Evolutionary conservation across 2,797 vertebrate genomes (phyloP), one percentile per base, ranked within the genome.

Genomic region (Centroberyx gerrardi): DNA sequence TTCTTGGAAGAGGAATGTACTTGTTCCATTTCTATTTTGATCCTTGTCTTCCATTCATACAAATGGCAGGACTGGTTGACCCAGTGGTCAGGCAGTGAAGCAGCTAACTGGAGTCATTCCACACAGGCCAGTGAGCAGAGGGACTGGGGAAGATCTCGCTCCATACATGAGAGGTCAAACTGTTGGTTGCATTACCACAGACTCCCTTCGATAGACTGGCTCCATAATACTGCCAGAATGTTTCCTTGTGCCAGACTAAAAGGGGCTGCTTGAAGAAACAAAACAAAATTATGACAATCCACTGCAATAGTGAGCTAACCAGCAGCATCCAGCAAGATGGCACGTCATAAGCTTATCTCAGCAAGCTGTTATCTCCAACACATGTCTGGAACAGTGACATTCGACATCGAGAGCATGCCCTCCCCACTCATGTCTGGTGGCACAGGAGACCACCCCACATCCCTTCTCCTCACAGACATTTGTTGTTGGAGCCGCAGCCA

Each of bases 401-500:
- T 38, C 3, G 4, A 28, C 66, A 36, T 29, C 44, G 71, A 64
- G 52, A 69, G 38, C 29, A 36, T 0, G 5, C 28, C 27, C 29
- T 40, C 17, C 17, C 27, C 10, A 8, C 29, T 46, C 49, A 64
- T 71, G 54, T 69, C 48, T 8, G 54, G 4, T 52, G 17, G 5
- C 56, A 0, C 29, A 5, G n/a, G 31, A 68, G 85, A 76, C 88
- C 85, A 80, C 75, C 84, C 61, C 3, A 18, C 31, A 48, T 65
- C 70, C 6, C 0, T 9, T 61, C 69, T 54, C 48, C 55, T 73
- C 55, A 27, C 42, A 12, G 17, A n/a, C 76, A 51, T 84, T 84
- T 88, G 88, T 92, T 88, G 78, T 85, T 69, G 76, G 84, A 87
- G 87, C 73, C 72, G 77, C 79, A 66, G 84, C 68, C 76, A 87